A percentile compares a stretch with the other conserved stretches of the same genome.
Evolutionary conservation across 2,113 vertebrate genomes (phyloP).

Genomic region (Sterrhoptilus dennistouni): DNA sequence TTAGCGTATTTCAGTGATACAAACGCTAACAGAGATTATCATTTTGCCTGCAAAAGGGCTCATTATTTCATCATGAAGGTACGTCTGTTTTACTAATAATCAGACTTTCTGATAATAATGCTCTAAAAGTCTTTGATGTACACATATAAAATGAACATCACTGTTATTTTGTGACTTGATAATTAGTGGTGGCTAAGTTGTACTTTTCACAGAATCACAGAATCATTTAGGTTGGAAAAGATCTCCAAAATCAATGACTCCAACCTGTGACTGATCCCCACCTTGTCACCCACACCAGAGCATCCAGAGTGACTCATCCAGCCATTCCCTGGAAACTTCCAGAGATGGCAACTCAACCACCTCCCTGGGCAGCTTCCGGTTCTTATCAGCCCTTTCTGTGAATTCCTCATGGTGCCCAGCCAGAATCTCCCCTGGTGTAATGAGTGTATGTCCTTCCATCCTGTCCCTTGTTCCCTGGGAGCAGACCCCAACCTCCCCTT

Average conservation of each 20-base stretch:
- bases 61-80: neutral
- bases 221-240: neutral
- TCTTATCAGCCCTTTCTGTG: neutral
- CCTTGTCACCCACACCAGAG: too few relatives aligned
- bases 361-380: neutral
- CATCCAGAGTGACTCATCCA: too few relatives aligned
- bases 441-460: rapidly evolving
- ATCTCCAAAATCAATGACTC: neutral
- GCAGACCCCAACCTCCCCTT: rapidly evolving
- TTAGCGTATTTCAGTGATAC: neutral
- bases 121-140: neutral
- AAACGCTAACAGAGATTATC: neutral
- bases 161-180: neutral
- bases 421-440: neutral
- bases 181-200: neutral
- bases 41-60: neutral
- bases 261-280: too few relatives aligned
- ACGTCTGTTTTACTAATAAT: neutral
- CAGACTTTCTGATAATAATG: neutral
- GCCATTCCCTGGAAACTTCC: rapidly evolving
- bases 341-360: rapidly evolving
- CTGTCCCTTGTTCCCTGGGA: rapidly evolving
- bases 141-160: neutral
- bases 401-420: neutral
- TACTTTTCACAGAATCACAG: neutral